Evolutionary conservation across 2,113 vertebrate genomes (phyloP).

Genomic region (Leptobrachium leishanense): DNA sequence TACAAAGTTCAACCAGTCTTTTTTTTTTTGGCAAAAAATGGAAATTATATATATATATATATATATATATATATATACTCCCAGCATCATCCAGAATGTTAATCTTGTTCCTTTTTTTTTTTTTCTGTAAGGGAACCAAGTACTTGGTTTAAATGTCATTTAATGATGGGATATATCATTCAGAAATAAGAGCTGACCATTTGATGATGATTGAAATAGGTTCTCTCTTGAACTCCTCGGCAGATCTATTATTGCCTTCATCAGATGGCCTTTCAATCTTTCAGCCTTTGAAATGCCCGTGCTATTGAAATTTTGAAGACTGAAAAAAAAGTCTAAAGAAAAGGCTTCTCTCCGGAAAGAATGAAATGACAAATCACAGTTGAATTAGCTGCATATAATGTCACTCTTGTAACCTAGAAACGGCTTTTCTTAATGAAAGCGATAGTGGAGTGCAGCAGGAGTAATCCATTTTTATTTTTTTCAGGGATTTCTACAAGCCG

Average conservation of each 20-base stretch:
- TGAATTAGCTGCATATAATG: background rate
- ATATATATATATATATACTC: no score
- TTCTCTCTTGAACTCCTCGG: background rate
- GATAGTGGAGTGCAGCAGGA: background rate
- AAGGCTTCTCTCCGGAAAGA: slow-evolving; percentile 2
- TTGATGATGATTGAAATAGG: background rate
- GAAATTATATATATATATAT: no score
- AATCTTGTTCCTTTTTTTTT: no score
- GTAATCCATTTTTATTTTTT: slow-evolving; percentile 52
- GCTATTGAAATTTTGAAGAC: background rate
- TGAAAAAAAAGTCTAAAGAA: background rate
- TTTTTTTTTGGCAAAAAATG: no score
- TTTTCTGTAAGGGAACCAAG: no score
- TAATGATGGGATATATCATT: background rate
- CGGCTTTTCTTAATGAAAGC: background rate
- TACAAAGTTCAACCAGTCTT: no score
- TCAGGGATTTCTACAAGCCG: slow-evolving; percentile 87
- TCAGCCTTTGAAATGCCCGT: background rate
- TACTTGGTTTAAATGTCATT: background rate
- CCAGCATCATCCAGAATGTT: no score
- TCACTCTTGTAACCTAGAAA: background rate
- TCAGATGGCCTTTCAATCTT: slow-evolving; percentile 7
- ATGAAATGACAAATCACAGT: slow-evolving; percentile 16
- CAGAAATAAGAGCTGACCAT: background rate
- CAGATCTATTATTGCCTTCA: background rate